These are phyloP conservation scores for Drosophila carrolli DNA, from an alignment of 1,140 invertebrate species.

Conservation along the genomic window DNA sequence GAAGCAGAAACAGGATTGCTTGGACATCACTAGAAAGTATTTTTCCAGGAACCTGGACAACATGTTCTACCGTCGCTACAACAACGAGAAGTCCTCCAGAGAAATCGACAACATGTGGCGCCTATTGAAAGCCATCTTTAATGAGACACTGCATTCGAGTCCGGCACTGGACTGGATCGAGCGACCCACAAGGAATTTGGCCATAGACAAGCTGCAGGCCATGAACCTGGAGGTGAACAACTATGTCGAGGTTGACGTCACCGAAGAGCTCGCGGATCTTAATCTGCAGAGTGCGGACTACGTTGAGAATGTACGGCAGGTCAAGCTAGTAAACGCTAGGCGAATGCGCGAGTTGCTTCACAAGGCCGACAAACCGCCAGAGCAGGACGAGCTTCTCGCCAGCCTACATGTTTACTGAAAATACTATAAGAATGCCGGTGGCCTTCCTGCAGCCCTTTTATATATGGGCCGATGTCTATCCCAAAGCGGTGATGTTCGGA, in stretches of 20 bases:
- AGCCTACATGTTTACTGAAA: slow-evolving; percentile 65
- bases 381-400: slow-evolving; percentile 55
- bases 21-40: slow-evolving; percentile 42
- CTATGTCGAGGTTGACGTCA: slow-evolving; percentile 51
- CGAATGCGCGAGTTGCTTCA: slow-evolving; percentile 30
- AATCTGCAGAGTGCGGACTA: slow-evolving; percentile 29
- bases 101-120: slow-evolving; percentile 66
- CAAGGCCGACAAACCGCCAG: slow-evolving; percentile 46
- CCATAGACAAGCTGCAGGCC: slow-evolving; percentile 62
- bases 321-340: not conserved
- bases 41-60: slow-evolving; percentile 72
- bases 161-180: slow-evolving; percentile 44
- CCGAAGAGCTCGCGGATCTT: slow-evolving; percentile 57
- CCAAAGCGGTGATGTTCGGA: slow-evolving; percentile 85
- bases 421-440: slow-evolving; percentile 67
- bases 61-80: slow-evolving; percentile 67
- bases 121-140: slow-evolving; percentile 59
- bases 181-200: slow-evolving; percentile 43
- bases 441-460: slow-evolving; percentile 68
- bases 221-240: slow-evolving; percentile 66
- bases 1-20: slow-evolving; percentile 26
- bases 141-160: slow-evolving; percentile 38
- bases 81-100: slow-evolving; percentile 41
- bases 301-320: slow-evolving; percentile 45
- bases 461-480: slow-evolving; percentile 66